Evolutionary conservation across 2,113 vertebrate species (phyloP).

Genomic region (Phoenicopterus ruber): DNA sequence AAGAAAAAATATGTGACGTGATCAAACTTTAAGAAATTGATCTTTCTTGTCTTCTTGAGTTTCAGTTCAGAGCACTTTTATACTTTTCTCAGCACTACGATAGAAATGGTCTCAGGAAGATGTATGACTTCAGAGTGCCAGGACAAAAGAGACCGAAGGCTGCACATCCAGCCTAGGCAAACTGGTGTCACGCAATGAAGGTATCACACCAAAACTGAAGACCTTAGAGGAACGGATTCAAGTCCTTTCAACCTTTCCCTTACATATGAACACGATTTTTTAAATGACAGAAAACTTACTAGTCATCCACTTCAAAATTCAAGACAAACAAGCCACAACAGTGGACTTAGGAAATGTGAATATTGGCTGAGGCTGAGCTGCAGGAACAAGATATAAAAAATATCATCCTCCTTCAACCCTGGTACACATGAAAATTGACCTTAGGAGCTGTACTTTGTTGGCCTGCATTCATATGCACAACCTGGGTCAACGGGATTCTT

Average conservation of each 20-base stretch:
- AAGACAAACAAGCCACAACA: background rate
- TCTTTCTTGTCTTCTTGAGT: background rate
- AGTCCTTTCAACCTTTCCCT: background rate
- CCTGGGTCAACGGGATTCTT: background rate
- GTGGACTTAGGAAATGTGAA: background rate
- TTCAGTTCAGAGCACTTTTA: background rate
- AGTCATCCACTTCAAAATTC: background rate
- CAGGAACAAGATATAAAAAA: background rate
- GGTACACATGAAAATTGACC: background rate
- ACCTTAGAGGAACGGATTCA: background rate
- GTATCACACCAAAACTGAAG: background rate
- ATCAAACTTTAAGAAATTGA: background rate
- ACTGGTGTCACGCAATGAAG: background rate
- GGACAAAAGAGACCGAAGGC: background rate
- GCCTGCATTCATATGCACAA: background rate
- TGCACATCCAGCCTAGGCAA: background rate
- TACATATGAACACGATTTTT: background rate
- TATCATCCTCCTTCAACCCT: background rate
- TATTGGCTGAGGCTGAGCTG: background rate
- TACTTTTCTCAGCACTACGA: background rate
- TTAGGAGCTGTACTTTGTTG: background rate
- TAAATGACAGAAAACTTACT: background rate
- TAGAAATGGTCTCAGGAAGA: background rate
- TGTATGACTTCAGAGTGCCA: background rate
- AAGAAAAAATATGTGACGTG: background rate